phyloP scores from a whole-genome alignment of 1,140 invertebrate genomes.

The Cydia strobilella region DNA sequence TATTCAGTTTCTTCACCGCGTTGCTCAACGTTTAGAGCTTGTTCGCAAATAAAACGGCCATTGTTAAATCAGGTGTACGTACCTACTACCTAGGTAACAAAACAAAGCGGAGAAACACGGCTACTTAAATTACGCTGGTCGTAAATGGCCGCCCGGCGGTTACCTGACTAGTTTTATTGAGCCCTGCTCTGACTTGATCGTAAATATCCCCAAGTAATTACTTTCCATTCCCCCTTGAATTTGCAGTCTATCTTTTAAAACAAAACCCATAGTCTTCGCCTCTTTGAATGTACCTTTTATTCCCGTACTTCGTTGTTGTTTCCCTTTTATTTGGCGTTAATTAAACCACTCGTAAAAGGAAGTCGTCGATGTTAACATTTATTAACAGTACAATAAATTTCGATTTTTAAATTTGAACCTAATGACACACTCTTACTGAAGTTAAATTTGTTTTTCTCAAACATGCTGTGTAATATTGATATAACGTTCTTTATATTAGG shows the following conservation, averaged over 20 bases:
- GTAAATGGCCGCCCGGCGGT: constrained; percentile 54
- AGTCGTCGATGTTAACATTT: too few relatives aligned
- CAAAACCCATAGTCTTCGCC: constrained; percentile 14
- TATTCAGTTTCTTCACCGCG: constrained; percentile 19
- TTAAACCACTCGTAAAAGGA: too few relatives aligned
- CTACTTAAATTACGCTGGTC: constrained; percentile 51
- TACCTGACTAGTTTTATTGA: constrained; percentile 69
- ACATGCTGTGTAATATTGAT: too few relatives aligned
- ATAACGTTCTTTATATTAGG: too few relatives aligned
- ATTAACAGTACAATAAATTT: too few relatives aligned
- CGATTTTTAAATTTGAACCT: too few relatives aligned
- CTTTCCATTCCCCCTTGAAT: constrained; percentile 62
- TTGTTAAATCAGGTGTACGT: constrained; percentile 26
- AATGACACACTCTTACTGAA: background rate
- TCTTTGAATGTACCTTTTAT: background rate
- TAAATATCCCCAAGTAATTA: constrained; percentile 70
- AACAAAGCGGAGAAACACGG: constrained; percentile 47
- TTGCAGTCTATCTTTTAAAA: constrained; percentile 30
- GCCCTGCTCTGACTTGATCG: constrained; percentile 60
- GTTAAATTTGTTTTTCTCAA: background rate
- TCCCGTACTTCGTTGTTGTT: background rate
- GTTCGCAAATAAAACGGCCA: constrained; percentile 26
- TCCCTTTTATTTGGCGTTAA: too few relatives aligned
- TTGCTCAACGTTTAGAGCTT: constrained; percentile 25
- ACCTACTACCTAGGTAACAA: constrained; percentile 20